Evolutionary conservation across 64 coral and sea anemone species (phyloP), one percentile per base, ranked within the genome.

Genomic region (Montipora capricornis): DNA sequence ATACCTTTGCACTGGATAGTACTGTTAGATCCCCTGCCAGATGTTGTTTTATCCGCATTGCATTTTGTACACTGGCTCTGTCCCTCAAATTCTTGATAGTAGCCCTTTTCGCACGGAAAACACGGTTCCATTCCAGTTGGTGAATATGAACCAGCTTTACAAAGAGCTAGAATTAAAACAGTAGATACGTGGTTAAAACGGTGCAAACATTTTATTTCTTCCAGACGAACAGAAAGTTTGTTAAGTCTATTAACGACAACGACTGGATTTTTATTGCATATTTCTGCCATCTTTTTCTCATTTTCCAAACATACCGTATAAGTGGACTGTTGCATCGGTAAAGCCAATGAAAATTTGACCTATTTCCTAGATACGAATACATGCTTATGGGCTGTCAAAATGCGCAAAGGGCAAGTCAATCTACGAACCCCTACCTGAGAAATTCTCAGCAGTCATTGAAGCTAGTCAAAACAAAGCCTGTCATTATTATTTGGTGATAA

Each of bases 101-200:
- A 83, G 9, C 90, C 90, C 11, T 91, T 91, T 47, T 91, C 90
- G 22, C 90, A 91, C 12, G 51, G 79, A 64, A 80, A 46, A 8
- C 90, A 91, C 5, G 87, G 80, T 47, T 94, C 78, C 15, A 94
- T 20, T 76, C 80, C 93, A 22, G 93, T 94, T 17, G 93, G 93
- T 3, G 93, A 94, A 19, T 64, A 77, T 4, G 50, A 94, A n/a
- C 93, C 93, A 29, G 77, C 24, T 49, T 77, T 64, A 13, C 93
- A 94, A 49, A 67, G 29, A 44, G 80, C 93, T 94, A 5, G n/a
- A n/a, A 77, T 79, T 3, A 80, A 80, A 55, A 80, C 17, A 80
- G 57, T 60, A 60, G 57, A 60, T 60, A 13, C 57, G 57, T 60
- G 57, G 57, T 29, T 26, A 22, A 74, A 74, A n/a, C 6, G 22